Percentiles rank a stretch among this genome's conserved stretches.
phyloP scores from a whole-genome alignment of 2,888 invertebrate species.

The Agriopis marginaria region DNA sequence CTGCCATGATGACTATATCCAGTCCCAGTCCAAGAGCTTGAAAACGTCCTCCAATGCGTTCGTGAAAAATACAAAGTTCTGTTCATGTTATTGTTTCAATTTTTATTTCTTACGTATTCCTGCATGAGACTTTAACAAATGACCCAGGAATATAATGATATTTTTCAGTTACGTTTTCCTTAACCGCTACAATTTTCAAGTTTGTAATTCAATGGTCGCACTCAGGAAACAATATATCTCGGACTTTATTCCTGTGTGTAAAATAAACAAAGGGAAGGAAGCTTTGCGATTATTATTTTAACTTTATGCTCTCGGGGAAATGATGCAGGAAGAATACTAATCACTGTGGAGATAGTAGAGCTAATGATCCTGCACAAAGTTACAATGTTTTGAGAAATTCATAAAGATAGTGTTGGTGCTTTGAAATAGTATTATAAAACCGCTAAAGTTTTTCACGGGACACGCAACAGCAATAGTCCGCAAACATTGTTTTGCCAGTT shows the following conservation, averaged over 20 bases:
- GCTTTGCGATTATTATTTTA: constrained; percentile 29
- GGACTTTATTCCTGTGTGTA: constrained; percentile 31
- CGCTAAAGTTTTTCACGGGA: neutral
- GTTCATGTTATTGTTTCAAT: neutral
- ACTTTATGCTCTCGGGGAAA: constrained; percentile 22
- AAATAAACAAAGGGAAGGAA: constrained; percentile 36
- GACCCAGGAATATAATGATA: constrained; percentile 6
- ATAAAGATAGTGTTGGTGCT: neutral
- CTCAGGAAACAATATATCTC: constrained; percentile 29
- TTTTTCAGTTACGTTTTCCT: constrained; percentile 21
- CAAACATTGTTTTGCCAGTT: too few relatives aligned
- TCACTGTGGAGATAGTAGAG: constrained; percentile 1
- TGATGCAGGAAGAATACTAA: constrained; percentile 34
- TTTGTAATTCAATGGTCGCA: constrained; percentile 30
- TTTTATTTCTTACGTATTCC: neutral
- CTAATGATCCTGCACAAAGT: neutral
- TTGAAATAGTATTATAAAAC: neutral
- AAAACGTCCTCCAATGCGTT: too few relatives aligned
- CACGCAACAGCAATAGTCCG: too few relatives aligned
- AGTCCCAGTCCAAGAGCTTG: too few relatives aligned
- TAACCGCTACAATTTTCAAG: constrained; percentile 21
- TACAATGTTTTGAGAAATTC: neutral
- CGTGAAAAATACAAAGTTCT: neutral
- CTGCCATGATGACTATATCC: too few relatives aligned
- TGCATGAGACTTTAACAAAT: constrained; percentile 1